Conservation (phyloP, 1,140 invertebrate genomes). For the Parapsyche elsis region DNA sequence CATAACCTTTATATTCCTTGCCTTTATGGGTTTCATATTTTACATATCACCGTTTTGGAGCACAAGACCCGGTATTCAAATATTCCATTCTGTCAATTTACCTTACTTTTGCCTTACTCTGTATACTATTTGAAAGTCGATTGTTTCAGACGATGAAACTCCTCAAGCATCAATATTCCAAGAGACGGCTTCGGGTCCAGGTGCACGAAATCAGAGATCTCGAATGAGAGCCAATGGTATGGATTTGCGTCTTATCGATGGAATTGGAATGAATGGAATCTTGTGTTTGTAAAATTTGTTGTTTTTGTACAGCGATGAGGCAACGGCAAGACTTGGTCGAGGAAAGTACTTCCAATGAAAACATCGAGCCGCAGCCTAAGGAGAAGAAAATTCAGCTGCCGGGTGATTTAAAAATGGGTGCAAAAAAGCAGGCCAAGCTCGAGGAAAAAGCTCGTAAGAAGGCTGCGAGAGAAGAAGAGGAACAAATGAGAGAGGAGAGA, state of each 20-base stretch:
- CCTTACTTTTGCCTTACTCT: neutral
- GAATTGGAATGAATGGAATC: neutral
- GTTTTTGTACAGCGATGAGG: constrained; percentile 43
- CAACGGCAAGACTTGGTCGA: constrained; percentile 58
- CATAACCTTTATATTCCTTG: constrained; percentile 44
- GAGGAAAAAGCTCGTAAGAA: constrained; percentile 94
- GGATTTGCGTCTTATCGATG: neutral
- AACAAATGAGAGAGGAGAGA: constrained; percentile 77
- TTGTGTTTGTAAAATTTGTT: neutral
- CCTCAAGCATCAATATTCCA: constrained; percentile 61
- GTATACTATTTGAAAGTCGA: constrained; percentile 6
- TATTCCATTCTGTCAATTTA: neutral
- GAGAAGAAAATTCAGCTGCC: constrained; percentile 36
- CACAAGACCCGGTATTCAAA: constrained; percentile 40
- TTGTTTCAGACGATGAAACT: neutral
- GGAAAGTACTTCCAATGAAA: constrained; percentile 58
- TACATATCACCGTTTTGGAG: constrained; percentile 43
- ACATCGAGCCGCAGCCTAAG: constrained; percentile 61
- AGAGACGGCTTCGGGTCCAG: constrained; percentile 70
- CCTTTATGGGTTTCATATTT: constrained; percentile 42
- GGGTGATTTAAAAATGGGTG: constrained; percentile 85
- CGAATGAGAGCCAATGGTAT: constrained; percentile 70
- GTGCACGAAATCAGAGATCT: constrained; percentile 72
- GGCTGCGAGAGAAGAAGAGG: constrained; percentile 81
- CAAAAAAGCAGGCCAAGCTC: constrained; percentile 91